phyloP scores from a whole-genome alignment of 64 coral and sea anemone genomes.

The Anthopleura sola region DNA sequence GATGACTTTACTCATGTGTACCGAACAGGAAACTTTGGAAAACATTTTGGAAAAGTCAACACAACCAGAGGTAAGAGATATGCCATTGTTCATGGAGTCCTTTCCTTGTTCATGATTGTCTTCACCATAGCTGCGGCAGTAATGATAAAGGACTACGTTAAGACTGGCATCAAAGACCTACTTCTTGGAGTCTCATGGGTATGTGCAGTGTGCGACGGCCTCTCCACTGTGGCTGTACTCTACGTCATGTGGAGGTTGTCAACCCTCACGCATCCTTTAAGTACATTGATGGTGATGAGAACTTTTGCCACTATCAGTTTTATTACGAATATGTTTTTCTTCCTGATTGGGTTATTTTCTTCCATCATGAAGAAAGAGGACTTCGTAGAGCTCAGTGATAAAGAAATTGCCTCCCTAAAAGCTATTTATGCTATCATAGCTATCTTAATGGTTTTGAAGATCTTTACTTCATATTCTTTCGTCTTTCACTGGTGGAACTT shows the following conservation, averaged over 20 bases:
- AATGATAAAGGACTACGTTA: slow-evolving; percentile 18
- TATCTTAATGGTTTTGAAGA: slow-evolving; percentile 30
- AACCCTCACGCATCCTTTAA: slow-evolving; percentile 24
- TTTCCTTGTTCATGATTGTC: slow-evolving; percentile 25
- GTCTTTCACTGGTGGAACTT: slow-evolving; percentile 29
- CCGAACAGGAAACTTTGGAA: slow-evolving; percentile 48
- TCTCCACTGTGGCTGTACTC: background rate
- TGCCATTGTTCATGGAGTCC: slow-evolving; percentile 13
- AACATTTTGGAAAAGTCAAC: slow-evolving; percentile 30
- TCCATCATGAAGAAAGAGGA: background rate
- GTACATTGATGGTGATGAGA: slow-evolving; percentile 28
- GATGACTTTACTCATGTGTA: slow-evolving; percentile 25
- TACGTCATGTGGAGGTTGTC: slow-evolving; percentile 38
- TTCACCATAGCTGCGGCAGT: slow-evolving; percentile 18
- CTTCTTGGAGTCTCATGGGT: slow-evolving; percentile 16
- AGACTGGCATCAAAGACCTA: background rate
- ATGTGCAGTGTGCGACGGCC: background rate
- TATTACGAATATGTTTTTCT: slow-evolving; percentile 19
- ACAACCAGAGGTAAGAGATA: slow-evolving; percentile 13
- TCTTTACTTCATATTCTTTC: slow-evolving; percentile 9
- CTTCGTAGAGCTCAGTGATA: slow-evolving; percentile 21
- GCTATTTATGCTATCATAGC: slow-evolving; percentile 24
- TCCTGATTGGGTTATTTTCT: background rate
- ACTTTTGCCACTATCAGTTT: slow-evolving; percentile 13
- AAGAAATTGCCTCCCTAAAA: slow-evolving; percentile 29